Evolutionary conservation across 2,113 vertebrate genomes (phyloP).

Genomic region (Grammatotria lemairii): DNA sequence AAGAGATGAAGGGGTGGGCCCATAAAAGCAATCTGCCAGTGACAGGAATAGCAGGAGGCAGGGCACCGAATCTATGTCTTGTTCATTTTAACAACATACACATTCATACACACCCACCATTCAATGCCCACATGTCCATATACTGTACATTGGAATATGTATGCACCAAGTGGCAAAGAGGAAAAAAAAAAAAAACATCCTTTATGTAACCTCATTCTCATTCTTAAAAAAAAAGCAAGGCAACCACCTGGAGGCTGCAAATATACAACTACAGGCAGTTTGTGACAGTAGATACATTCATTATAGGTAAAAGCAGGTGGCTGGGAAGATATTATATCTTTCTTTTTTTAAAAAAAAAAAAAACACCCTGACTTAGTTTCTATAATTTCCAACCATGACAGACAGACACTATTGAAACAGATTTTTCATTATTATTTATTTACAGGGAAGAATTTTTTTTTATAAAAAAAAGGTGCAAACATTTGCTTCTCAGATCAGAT

Average conservation of each 20-base stretch:
- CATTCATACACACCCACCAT: background rate
- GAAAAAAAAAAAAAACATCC: background rate
- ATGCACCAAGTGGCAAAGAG: background rate
- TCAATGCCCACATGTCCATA: background rate
- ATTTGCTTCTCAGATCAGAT: slow-evolving; percentile 6
- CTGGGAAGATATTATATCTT: background rate
- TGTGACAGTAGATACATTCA: background rate
- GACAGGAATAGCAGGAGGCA: background rate
- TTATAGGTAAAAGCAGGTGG: slow-evolving; percentile 1
- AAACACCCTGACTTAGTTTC: background rate
- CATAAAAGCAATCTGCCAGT: slow-evolving; percentile 2
- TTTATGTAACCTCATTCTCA: background rate
- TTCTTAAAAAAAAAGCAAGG: background rate
- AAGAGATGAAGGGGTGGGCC: background rate
- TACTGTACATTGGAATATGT: background rate
- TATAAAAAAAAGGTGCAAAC: slow-evolving; percentile 9
- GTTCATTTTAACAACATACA: slow-evolving; percentile 17
- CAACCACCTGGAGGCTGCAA: slow-evolving; percentile 11
- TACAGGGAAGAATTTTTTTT: background rate
- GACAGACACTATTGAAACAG: slow-evolving; percentile 31
- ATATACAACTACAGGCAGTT: background rate
- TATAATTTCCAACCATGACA: slow-evolving; percentile 19
- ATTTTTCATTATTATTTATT: background rate
- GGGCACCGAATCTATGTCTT: background rate
- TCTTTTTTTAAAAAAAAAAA: background rate